phyloP scores from a whole-genome alignment of 2,797 vertebrate genomes.

The Dermochelys coriacea region DNA sequence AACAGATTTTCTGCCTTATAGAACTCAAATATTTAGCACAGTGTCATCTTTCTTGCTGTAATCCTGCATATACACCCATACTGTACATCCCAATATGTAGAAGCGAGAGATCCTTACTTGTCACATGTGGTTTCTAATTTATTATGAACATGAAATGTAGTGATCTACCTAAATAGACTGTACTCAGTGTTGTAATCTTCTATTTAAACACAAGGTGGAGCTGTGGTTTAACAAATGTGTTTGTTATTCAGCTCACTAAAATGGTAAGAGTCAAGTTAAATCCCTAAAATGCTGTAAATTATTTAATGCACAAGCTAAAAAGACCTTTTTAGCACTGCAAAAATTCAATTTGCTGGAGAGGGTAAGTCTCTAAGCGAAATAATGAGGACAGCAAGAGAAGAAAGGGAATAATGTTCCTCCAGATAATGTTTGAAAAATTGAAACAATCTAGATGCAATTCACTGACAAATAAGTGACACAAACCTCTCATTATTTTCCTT shows the following conservation, averaged over 20 bases:
- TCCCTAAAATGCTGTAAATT: neutral
- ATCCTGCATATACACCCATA: fast-evolving
- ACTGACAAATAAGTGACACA: neutral
- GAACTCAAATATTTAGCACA: neutral
- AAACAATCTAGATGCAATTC: neutral
- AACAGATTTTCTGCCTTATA: neutral
- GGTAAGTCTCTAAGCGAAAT: neutral
- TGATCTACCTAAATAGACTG: neutral
- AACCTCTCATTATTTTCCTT: neutral
- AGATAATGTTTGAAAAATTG: neutral
- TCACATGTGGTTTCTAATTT: too few relatives aligned
- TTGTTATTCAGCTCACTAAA: neutral
- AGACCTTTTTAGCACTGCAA: neutral
- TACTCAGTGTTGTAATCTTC: neutral
- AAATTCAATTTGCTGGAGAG: neutral
- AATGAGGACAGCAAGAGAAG: neutral
- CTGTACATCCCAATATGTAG: fast-evolving
- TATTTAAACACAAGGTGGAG: slow-evolving; percentile 67
- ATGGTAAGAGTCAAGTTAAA: neutral
- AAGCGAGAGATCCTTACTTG: neutral
- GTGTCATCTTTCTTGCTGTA: neutral
- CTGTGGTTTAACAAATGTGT: slow-evolving; percentile 11
- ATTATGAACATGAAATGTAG: neutral
- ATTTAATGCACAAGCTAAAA: neutral
- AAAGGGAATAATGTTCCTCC: neutral